Evolutionary conservation across 2,888 invertebrate genomes (phyloP).

Genomic region (Drosophila rellima): DNA sequence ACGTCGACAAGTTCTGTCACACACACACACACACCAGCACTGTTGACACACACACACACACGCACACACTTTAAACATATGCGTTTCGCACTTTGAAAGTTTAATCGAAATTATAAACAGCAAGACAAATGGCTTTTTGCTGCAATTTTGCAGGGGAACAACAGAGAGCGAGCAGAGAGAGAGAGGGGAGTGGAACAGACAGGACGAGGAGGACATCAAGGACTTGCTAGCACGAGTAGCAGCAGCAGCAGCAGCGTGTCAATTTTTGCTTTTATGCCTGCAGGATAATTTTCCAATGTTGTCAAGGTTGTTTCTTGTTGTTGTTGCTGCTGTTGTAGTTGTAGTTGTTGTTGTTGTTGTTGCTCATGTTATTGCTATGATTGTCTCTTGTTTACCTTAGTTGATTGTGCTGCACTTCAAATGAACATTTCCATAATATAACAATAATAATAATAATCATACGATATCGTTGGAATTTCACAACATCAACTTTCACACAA

Average conservation of each 20-base stretch:
- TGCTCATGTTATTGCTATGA: slow-evolving; percentile 4
- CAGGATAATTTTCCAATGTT: slow-evolving; percentile 25
- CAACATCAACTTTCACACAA: background rate
- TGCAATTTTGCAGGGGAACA: slow-evolving; percentile 62
- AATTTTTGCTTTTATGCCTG: slow-evolving; percentile 34
- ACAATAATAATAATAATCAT: slow-evolving; percentile 2
- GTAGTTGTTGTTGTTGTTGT: background rate
- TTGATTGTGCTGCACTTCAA: slow-evolving; percentile 25
- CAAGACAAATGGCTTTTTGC: slow-evolving; percentile 82
- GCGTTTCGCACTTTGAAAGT: slow-evolving; percentile 70
- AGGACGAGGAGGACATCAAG: slow-evolving; percentile 6
- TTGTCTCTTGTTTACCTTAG: slow-evolving; percentile 23
- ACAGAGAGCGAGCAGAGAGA: background rate
- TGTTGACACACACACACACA: slow-evolving; percentile 4
- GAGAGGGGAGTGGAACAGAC: background rate
- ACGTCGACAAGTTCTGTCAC: slow-evolving; percentile 58
- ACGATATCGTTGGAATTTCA: background rate
- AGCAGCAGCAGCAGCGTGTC: background rate
- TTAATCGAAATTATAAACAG: slow-evolving; percentile 83
- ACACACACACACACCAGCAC: slow-evolving; percentile 15
- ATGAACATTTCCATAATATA: slow-evolving; percentile 12
- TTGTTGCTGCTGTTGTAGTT: background rate
- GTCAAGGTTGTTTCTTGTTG: slow-evolving; percentile 4
- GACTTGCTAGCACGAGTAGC: slow-evolving; percentile 5
- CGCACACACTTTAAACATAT: slow-evolving; percentile 56